Evolutionary conservation across 1,140 invertebrate genomes (phyloP).

Genomic region (Pseudobourletiella spinata): DNA sequence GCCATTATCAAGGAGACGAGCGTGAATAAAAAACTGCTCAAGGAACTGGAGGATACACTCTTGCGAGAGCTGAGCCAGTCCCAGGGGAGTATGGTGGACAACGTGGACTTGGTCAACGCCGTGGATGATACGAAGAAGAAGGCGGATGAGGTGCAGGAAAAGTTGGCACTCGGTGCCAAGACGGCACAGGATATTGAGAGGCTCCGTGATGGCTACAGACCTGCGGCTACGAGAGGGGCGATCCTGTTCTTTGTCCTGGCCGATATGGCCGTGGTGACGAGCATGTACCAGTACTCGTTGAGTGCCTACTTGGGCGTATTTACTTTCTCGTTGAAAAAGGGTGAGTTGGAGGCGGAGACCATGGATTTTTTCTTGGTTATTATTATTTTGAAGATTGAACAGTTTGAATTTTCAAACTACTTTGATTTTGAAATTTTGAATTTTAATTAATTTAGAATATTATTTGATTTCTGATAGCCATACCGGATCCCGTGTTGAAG

Average conservation of each 20-base stretch:
- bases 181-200: slow-evolving; percentile 70
- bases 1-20: slow-evolving; percentile 72
- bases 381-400: too few species aligned
- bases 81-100: slow-evolving; percentile 83
- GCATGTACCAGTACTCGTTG: slow-evolving; percentile 87
- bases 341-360: too few species aligned
- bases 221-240: slow-evolving; percentile 70
- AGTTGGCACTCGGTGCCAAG: slow-evolving; percentile 58
- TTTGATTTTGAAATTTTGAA: too few species aligned
- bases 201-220: slow-evolving; percentile 67
- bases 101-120: slow-evolving; percentile 70
- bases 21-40: slow-evolving; percentile 69
- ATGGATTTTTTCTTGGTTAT: too few species aligned
- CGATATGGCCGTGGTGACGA: slow-evolving; percentile 73
- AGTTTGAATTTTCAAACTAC: too few species aligned
- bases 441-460: too few species aligned
- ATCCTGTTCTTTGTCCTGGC: slow-evolving; percentile 80
- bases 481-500: slow-evolving; percentile 59
- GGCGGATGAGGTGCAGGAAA: slow-evolving; percentile 63
- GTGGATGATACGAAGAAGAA: slow-evolving; percentile 82
- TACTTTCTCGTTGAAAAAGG: slow-evolving; percentile 61
- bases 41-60: slow-evolving; percentile 70
- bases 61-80: slow-evolving; percentile 67
- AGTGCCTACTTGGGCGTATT: slow-evolving; percentile 71
- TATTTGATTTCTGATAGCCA: slow-evolving; percentile 41